Conservation (phyloP, 2,888 invertebrate species). For the Anthoptus insignis region DNA sequence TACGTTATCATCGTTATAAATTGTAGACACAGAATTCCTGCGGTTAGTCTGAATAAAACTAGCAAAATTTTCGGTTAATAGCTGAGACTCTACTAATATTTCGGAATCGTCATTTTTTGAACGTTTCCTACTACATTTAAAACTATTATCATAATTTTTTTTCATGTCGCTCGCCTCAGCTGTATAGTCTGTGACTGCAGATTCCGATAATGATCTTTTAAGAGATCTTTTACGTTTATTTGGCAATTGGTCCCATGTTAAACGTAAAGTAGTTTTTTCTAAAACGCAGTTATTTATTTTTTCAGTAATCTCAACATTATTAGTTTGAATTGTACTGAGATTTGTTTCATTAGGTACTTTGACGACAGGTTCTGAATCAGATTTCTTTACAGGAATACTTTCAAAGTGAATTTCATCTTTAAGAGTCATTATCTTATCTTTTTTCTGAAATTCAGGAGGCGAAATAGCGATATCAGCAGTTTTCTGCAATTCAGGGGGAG, state of each 20-base stretch:
- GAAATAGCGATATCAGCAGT: too few species aligned
- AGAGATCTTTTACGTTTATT: slow-evolving; percentile 52
- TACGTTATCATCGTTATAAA: slow-evolving; percentile 73
- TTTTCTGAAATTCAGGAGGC: neutral
- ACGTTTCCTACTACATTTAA: slow-evolving; percentile 58
- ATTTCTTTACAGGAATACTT: neutral
- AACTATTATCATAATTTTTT: slow-evolving; percentile 33
- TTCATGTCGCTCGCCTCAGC: neutral
- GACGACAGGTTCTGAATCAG: neutral
- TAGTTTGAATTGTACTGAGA: neutral
- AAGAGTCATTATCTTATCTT: neutral
- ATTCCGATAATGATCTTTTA: slow-evolving; percentile 78
- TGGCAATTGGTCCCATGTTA: slow-evolving; percentile 23
- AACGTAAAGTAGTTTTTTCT: too few species aligned
- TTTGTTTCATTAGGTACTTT: neutral
- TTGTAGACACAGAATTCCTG: slow-evolving; percentile 75
- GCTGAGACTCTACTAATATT: slow-evolving; percentile 55
- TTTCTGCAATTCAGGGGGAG: too few species aligned
- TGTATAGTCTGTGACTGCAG: slow-evolving; percentile 56
- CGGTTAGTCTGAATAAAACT: slow-evolving; percentile 69
- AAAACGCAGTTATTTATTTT: neutral
- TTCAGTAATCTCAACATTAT: neutral
- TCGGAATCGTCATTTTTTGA: slow-evolving; percentile 56
- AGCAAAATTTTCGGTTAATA: slow-evolving; percentile 60
- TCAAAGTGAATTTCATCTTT: neutral